Evolutionary conservation across 2,797 vertebrate genomes (phyloP), one percentile per base, ranked within the genome.

Genomic region (Basileuterus tristriatus): DNA sequence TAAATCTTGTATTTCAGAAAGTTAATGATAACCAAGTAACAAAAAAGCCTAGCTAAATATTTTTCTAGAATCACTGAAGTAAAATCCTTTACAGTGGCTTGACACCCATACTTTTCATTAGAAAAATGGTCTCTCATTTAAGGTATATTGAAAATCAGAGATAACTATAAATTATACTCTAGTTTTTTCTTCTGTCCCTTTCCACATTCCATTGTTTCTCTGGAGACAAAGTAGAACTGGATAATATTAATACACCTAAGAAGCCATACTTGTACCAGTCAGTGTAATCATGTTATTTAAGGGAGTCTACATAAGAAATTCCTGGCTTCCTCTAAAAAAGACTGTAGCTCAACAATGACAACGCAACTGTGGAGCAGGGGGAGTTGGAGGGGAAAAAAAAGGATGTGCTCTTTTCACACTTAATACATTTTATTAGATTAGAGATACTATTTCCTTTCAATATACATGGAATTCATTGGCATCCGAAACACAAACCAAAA

Each of bases 281-380:
- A 36, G 16, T 10, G 23, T 65, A 65, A 36, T 49, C 36, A 44
- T 19, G 7, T n/a, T 70, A 76, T 71, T 70, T 65, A 62, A 75
- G 23, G 3, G 20, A 41, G 41, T 52, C 27, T 80, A 65, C 6
- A 37, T 11, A 20, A 37, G 23, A 75, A 83, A 65, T 24, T 75
- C 22, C 26, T 60, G 47, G 6, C 20, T 60, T 70, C 23, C 27
- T 80, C 27, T 56, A 63, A 15, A 68, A 44, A 46, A 46, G 17
- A 30, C 14, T 36, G 18, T 16, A 87, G 19, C 8, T 50, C 26
- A 79, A 59, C 5, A 56, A n/a, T 37, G 56, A 59, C 27, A 64
- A 17, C 1, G 6, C 5, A 27, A 56, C 47, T 20, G 8, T 0
- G 4, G 7, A 1, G 9, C 1, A 3, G 2, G 19, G 3, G 4